Evolutionary conservation across 2,797 vertebrate genomes (phyloP), one percentile per base, ranked within the genome.

Genomic region (Choloepus didactylus): DNA sequence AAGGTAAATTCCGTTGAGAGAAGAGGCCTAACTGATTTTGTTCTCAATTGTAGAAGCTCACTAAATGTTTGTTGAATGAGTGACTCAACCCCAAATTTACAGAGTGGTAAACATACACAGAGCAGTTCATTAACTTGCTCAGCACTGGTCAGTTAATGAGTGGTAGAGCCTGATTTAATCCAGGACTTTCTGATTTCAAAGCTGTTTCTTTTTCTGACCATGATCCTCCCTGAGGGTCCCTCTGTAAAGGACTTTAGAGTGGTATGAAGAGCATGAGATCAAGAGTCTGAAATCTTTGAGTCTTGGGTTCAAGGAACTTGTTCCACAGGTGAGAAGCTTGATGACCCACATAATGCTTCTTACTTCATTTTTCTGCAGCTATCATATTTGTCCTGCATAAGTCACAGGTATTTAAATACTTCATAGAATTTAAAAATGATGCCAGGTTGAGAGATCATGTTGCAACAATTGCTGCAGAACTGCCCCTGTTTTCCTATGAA

Each of bases 161-260:
- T 49, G 5, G 10, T 23, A 49, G 5, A 31, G 21, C 6, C 14
- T 31, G 16, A 21, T 44, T 77, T 49, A 80, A 49, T 70, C 7
- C 3, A 44, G 27, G 8, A 23, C 70, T 59, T 93, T 94, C n/a
- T 88, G 38, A 23, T 51, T 91, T 67, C 69, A 44, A 44, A 73
- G n/a, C 3, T 3, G 31, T 62, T 69, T 69, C n/a, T 87, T 83
- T 82, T 19, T 6, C 35, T 25, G 70, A 10, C 16, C 27, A 4
- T 7, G n/a, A 6, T 59, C 14, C 4, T 3, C 16, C 54, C 7
- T 6, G 0, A 19, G 6, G 19, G 3, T 35, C 46, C 25, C 41
- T 3, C 18, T 18, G 5, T 7, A 27, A 46, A 59, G 64, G 21
- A 49, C 27, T 10, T 16, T 1, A 4, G 19, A 76, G 5, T 8